Conservation (phyloP, 2,113 vertebrate species). For the Thunnus thynnus region DNA sequence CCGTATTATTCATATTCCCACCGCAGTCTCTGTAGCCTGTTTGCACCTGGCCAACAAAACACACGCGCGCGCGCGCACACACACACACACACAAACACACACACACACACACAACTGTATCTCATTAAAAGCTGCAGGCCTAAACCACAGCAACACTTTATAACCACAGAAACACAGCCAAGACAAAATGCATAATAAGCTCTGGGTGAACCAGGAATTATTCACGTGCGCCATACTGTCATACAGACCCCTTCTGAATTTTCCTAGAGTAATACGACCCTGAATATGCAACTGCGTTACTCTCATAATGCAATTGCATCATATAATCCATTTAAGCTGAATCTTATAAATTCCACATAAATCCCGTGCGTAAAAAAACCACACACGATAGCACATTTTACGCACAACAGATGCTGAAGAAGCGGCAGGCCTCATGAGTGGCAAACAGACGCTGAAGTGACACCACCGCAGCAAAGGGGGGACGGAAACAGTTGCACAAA, state of each 20-base stretch:
- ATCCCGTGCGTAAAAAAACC: neutral
- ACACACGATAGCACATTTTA: neutral
- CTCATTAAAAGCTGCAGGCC: slow-evolving; percentile 61
- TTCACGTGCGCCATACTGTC: slow-evolving; percentile 33
- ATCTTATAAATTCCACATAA: neutral
- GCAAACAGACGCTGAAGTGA: slow-evolving; percentile 25
- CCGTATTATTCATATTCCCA: slow-evolving; percentile 66
- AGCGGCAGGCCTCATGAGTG: slow-evolving; percentile 6
- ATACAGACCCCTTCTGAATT: neutral
- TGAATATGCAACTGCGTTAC: neutral
- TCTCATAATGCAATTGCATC: no score
- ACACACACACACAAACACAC: neutral
- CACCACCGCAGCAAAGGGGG: slow-evolving; percentile 1
- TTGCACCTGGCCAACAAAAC: slow-evolving; percentile 59
- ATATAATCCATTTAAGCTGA: neutral
- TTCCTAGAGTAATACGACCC: neutral
- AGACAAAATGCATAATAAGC: slow-evolving; percentile 55
- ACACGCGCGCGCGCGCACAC: slow-evolving; percentile 11
- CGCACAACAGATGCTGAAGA: slow-evolving; percentile 12
- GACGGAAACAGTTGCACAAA: slow-evolving; percentile 61
- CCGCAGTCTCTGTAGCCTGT: slow-evolving; percentile 21
- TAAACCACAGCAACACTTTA: slow-evolving; percentile 52
- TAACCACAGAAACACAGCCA: slow-evolving; percentile 43
- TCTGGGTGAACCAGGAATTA: slow-evolving; percentile 48
- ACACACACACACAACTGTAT: neutral